Percentiles rank a stretch among this genome's conserved stretches.
Conservation (phyloP, 2,113 vertebrate species). For the Arizona elegans region DNA sequence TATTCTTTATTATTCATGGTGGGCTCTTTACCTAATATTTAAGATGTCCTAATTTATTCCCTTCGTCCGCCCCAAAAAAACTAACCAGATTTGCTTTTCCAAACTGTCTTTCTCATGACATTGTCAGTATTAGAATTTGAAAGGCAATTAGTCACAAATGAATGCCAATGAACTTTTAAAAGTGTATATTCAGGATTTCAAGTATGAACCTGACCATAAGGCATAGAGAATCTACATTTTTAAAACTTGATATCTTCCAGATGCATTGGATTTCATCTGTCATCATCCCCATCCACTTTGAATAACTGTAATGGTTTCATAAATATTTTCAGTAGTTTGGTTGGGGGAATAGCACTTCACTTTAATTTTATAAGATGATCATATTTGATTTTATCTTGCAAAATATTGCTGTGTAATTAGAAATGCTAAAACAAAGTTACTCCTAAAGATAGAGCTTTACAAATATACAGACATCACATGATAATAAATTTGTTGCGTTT, state of each 20-base stretch:
- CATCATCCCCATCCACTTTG: background rate
- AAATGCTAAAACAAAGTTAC: background rate
- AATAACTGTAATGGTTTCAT: background rate
- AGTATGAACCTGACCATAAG: background rate
- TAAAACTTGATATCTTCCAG: background rate
- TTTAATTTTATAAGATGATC: background rate
- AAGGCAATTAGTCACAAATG: background rate
- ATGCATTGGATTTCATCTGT: background rate
- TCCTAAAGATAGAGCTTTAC: background rate
- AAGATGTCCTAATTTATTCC: background rate
- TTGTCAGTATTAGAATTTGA: background rate
- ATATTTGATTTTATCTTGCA: background rate
- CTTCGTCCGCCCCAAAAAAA: background rate
- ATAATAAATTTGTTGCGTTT: background rate
- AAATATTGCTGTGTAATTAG: background rate
- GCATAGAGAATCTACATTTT: background rate
- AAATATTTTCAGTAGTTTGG: background rate
- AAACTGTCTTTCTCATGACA: background rate
- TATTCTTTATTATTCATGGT: background rate
- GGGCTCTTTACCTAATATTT: background rate
- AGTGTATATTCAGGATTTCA: background rate
- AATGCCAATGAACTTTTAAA: background rate
- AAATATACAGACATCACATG: background rate
- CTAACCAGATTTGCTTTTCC: background rate
- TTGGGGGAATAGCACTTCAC: background rate